A percentile compares a stretch with the other conserved stretches of the same genome.
Conservation (phyloP, 2,888 invertebrate species). For the Pteria penguin region DNA sequence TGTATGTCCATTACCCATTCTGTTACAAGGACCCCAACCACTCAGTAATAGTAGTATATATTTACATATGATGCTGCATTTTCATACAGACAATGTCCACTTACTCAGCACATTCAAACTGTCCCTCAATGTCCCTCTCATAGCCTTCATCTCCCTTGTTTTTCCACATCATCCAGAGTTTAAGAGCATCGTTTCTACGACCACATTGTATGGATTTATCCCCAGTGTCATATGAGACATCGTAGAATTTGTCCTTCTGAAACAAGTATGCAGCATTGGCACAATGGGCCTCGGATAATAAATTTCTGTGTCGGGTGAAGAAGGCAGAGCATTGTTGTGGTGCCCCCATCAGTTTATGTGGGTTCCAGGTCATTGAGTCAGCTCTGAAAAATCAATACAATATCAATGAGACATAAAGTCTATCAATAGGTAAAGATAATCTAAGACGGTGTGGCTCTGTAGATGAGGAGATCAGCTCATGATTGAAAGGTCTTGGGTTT, state of each 20-base stretch:
- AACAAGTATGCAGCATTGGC: slow-evolving; percentile 74
- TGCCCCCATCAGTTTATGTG: slow-evolving; percentile 93
- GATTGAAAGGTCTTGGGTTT: too few species aligned
- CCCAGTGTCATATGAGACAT: slow-evolving; percentile 74
- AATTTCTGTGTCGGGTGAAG: slow-evolving; percentile 64
- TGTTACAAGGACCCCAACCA: too few species aligned
- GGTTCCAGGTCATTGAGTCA: slow-evolving; percentile 96
- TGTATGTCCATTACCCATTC: too few species aligned
- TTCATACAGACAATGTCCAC: neutral
- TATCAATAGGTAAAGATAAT: neutral
- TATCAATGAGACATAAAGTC: neutral
- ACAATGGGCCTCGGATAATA: slow-evolving; percentile 67
- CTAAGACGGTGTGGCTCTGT: too few species aligned
- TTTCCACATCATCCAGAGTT: slow-evolving; percentile 77
- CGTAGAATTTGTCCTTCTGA: slow-evolving; percentile 78
- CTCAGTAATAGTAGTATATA: too few species aligned
- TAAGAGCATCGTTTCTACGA: slow-evolving; percentile 74
- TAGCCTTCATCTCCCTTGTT: slow-evolving; percentile 67
- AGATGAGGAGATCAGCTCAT: too few species aligned
- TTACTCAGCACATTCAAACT: slow-evolving; percentile 66
- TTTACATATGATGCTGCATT: too few species aligned
- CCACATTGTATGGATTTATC: slow-evolving; percentile 77
- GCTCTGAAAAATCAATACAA: slow-evolving; percentile 81
- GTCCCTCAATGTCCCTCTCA: slow-evolving; percentile 64
- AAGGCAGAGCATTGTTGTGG: slow-evolving; percentile 89